Base-by-base conservation (phyloP, 1,140 invertebrate species). In the Pachyrhynchus sulphureomaculatus region DNA sequence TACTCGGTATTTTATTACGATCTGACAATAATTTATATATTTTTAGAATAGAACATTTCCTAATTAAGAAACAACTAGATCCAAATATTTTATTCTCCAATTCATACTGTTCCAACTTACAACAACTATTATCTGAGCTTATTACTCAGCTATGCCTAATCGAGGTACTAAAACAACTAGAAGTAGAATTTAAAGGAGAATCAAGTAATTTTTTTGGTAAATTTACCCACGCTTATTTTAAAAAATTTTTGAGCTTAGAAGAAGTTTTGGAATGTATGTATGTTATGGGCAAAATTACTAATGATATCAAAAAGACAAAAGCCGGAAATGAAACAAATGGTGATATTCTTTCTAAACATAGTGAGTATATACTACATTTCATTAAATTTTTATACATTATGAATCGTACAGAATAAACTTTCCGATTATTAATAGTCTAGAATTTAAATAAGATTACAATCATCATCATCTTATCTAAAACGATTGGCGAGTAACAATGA, bases 81-180 rank as follows among this genome's bases (percentile, higher is more conserved):
- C 83, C n/a, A n/a, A n/a, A n/a, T n/a, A n/a, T n/a, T n/a, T n/a
- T n/a, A n/a, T n/a, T n/a, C n/a, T n/a, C n/a, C 81, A 1, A 62
- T 20, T 10, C 1, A 6, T 23, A 37, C 15, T 8, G 4, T 39
- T 39, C 37, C 10, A 39, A 39, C 15, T 5, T 17, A n/a, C 1
- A n/a, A n/a, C n/a, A n/a, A n/a, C n/a, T n/a, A n/a, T n/a, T n/a
- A n/a, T n/a, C n/a, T n/a, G n/a, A n/a, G n/a, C n/a, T n/a, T n/a
- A 93, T 56, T 91, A 86, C n/a, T 51, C 91, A 86, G 78, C 85
- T 94, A 65, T 90, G 86, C 20, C 72, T 94, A 0, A 84, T 91
- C 2, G 89, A 93, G 73, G 58, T 90, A 4, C 74, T 95, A 1
- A 77, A 69, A 8, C 72, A 75, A 2, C 41, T 92, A 24, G 85